Conservation (phyloP, 92 coral and sea anemone species). For the Epizoanthus illoricatus region DNA sequence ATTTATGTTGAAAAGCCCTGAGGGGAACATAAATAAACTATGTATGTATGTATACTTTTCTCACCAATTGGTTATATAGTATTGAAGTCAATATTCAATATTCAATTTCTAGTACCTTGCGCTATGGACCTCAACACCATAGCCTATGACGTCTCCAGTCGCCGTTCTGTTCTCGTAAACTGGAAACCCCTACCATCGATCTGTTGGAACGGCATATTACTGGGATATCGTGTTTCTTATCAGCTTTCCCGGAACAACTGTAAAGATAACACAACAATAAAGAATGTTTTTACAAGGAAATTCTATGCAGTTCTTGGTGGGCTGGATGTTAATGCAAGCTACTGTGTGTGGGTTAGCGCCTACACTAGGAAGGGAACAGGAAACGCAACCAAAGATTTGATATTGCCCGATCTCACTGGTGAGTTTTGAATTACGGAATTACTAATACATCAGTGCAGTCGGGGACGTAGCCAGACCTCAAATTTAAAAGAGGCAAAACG, state of each 20-base stretch:
- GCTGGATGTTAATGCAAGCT: constrained; percentile 56
- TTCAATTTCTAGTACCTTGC: constrained; percentile 53
- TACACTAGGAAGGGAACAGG: constrained; percentile 76
- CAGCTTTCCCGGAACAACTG: constrained; percentile 14
- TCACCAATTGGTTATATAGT: too few species aligned
- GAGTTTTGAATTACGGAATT: not conserved
- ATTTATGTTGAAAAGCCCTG: too few species aligned
- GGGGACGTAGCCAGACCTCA: too few species aligned
- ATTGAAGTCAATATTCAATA: too few species aligned
- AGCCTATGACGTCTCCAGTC: constrained; percentile 46
- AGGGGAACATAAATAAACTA: too few species aligned
- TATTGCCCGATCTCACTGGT: constrained; percentile 55
- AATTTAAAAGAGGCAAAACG: too few species aligned
- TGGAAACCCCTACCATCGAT: constrained; percentile 52
- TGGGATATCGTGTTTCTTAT: constrained; percentile 66
- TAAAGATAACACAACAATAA: constrained; percentile 1
- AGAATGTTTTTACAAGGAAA: constrained; percentile 39
- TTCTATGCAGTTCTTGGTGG: constrained; percentile 45
- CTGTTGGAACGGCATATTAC: constrained; percentile 62
- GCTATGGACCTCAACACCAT: constrained; percentile 45
- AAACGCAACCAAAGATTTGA: constrained; percentile 50
- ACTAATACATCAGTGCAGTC: not conserved
- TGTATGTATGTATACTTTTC: too few species aligned
- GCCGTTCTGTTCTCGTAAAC: constrained; percentile 23
- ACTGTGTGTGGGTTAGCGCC: constrained; percentile 61